Base-by-base conservation (phyloP, 2,797 vertebrate genomes). In the Acestrorhynchus altus region DNA sequence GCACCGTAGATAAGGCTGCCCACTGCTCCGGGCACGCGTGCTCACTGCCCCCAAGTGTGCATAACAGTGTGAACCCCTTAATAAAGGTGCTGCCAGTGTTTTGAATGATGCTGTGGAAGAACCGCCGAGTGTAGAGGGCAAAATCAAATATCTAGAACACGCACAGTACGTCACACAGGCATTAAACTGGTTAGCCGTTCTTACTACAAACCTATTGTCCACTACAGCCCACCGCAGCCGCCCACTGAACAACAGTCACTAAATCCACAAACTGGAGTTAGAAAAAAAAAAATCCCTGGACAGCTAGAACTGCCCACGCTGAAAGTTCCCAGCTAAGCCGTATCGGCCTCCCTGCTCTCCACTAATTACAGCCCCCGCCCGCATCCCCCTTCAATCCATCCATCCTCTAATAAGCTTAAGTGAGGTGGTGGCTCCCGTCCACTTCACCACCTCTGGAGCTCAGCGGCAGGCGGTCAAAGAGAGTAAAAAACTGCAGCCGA, bases 351-450 rank as follows among this genome's bases (percentile, higher is more conserved):
- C 61, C 42, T 42, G 39, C 61, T 42, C 61, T 64, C 61, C 1
- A n/a, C 61, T 64, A 42, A 64, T 64, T 64, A 64, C 61, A 42
- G 35, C 35, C 39, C 20, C 20, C 61, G 20, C 24, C 35, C 35
- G n/a, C 22, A 39, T 18, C 22, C 31, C n/a, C 18, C 60, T 63
- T 7, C 60, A 40, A 63, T 44, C 39, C 61, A 42, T 44, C 61
- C 40, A 20, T 64, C 61, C 20, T 4, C 61, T 64, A 64, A 64
- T 64, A 44, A 64, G 61, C 61, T 64, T 64, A 64, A 64, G 61
- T 64, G 39, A 64, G 26, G 35, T 15, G 39, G n/a, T 64, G 61
- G 40, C 61, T 35, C 28, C 59, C 11, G 39, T 22, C 61, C 61
- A 40, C 40, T 64, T 64, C 35, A 42, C 61, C 40, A 22, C 61